These are phyloP conservation scores for Odiellus spinosus DNA, from an alignment of 2,888 invertebrate genomes.

Conservation along the genomic window DNA sequence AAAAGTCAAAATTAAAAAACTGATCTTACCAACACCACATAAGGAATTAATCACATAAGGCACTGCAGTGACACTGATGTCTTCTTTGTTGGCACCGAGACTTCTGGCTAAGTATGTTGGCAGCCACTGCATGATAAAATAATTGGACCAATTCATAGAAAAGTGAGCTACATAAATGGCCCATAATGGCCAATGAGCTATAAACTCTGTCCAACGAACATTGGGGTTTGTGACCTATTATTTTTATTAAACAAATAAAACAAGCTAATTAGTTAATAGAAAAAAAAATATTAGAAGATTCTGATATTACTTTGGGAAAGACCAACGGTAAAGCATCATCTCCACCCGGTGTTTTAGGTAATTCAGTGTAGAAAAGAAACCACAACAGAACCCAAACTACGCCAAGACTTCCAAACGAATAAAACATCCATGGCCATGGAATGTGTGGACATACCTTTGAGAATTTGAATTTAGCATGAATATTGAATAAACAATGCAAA, in stretches of 20 bases:
- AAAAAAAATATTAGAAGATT: too few relatives aligned
- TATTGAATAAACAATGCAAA: too few relatives aligned
- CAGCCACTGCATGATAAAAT: conserved; percentile 63
- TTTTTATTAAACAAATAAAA: not conserved
- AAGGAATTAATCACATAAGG: conserved; percentile 56
- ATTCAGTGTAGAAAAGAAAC: conserved; percentile 45
- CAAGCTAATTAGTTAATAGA: too few relatives aligned
- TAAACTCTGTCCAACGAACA: conserved; percentile 46
- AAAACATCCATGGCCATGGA: conserved; percentile 49
- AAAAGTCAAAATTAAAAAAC: not conserved
- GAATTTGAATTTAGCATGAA: conserved; percentile 11
- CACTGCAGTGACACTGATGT: conserved; percentile 53
- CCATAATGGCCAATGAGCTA: conserved; percentile 52
- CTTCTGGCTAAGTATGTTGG: conserved; percentile 50
- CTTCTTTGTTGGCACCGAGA: conserved; percentile 47
- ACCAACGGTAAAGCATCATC: conserved; percentile 40
- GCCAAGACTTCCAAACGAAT: conserved; percentile 48
- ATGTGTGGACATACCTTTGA: conserved; percentile 47
- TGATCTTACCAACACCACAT: conserved; percentile 45
- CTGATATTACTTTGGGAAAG: conserved; percentile 37
- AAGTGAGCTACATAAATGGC: conserved; percentile 58
- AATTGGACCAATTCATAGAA: conserved; percentile 63
- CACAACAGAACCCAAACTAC: conserved; percentile 49
- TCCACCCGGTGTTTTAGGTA: conserved; percentile 16
- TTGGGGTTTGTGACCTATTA: conserved; percentile 38